Evolutionary conservation across 30 jellyfish, hydroid and myxozoan genomes (phyloP).

Genomic region (Hydractinia echinata): DNA sequence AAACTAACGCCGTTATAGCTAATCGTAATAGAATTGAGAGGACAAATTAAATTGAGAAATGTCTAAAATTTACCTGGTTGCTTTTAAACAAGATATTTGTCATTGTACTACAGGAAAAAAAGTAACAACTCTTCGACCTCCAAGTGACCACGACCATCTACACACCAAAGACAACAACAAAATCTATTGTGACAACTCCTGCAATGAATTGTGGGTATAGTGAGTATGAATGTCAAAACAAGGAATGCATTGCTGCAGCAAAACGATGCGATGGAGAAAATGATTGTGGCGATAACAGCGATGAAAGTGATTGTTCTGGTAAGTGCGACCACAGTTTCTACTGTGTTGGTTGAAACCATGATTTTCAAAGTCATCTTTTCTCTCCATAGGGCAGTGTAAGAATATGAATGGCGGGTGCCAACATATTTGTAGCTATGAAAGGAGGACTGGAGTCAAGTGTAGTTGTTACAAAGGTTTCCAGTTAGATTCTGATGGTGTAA

Average conservation of each 20-base stretch:
- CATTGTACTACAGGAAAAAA: not conserved
- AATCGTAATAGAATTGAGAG: too few species aligned
- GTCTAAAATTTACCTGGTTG: not conserved
- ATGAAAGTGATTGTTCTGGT: slow-evolving; percentile 31
- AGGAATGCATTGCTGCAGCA: slow-evolving; percentile 9
- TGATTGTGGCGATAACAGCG: slow-evolving; percentile 40
- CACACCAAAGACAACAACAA: too few species aligned
- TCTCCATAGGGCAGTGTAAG: slow-evolving; percentile 24
- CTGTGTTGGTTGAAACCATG: not conserved
- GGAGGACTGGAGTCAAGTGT: slow-evolving; percentile 23
- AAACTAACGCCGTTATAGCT: too few species aligned
- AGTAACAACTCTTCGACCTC: not conserved
- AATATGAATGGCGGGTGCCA: slow-evolving; percentile 32
- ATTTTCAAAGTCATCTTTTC: not conserved
- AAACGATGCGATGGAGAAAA: slow-evolving; percentile 33
- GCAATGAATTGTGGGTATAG: not conserved
- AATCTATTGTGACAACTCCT: not conserved
- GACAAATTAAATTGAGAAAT: too few species aligned
- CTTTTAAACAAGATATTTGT: not conserved
- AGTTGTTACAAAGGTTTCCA: slow-evolving; percentile 29
- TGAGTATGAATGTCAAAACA: slow-evolving; percentile 20
- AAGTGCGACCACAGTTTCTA: not conserved
- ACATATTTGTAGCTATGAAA: slow-evolving; percentile 24
- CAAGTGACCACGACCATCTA: not conserved
- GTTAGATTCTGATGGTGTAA: slow-evolving; percentile 29